Conservation (phyloP, 2,888 invertebrate species). For the Mesodorylaimus sp. region DNA sequence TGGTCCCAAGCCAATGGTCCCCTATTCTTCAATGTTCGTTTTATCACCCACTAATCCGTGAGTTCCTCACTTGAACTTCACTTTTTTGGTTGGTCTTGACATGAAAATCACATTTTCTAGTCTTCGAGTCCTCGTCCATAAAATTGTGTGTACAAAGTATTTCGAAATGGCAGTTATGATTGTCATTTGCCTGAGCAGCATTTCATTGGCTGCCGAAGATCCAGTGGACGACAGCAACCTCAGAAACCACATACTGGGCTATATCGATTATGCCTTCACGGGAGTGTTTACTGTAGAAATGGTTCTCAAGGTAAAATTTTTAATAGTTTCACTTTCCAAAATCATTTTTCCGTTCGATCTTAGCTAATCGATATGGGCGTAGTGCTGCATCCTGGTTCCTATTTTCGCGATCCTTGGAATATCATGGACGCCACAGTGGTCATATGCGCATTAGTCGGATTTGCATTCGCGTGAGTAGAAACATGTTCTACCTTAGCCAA, state of each 20-base stretch:
- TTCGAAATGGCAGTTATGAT: slow-evolving; percentile 99
- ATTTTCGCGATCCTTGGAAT: slow-evolving; percentile 96
- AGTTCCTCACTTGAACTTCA: slow-evolving; percentile 32
- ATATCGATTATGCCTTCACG: slow-evolving; percentile 98
- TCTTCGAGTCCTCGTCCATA: slow-evolving; percentile 90
- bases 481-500: not conserved
- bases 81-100: too few relatives aligned
- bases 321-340: not conserved
- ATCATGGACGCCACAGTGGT: slow-evolving; percentile 98
- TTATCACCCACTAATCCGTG: slow-evolving; percentile 97
- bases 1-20: slow-evolving; percentile 92
- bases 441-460: slow-evolving; percentile 89
- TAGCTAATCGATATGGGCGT: slow-evolving; percentile 58
- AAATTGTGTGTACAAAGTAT: slow-evolving; percentile 96
- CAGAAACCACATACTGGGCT: slow-evolving; percentile 75
- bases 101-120: slow-evolving; percentile 48
- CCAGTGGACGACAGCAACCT: slow-evolving; percentile 75
- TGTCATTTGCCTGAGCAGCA: slow-evolving; percentile 94
- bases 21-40: slow-evolving; percentile 99
- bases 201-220: slow-evolving; percentile 92
- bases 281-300: slow-evolving; percentile 98
- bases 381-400: slow-evolving; percentile 89
- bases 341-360: slow-evolving; percentile 10
- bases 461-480: slow-evolving; percentile 53
- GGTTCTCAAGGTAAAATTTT: slow-evolving; percentile 54